Conservation (phyloP, 2,888 invertebrate genomes). For the Cremastinae sp. region DNA sequence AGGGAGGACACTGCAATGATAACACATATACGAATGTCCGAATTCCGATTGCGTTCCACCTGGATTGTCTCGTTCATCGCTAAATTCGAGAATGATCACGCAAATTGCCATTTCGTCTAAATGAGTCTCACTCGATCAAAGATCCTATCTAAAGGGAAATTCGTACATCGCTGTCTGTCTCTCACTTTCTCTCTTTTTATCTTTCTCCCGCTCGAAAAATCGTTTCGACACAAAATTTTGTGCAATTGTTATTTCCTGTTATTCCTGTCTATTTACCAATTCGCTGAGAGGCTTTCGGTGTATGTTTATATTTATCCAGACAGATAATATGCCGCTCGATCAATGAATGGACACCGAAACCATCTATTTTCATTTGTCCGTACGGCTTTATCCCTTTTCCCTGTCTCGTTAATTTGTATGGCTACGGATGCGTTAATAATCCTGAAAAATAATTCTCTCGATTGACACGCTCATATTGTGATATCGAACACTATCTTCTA, state of each 20-base stretch:
- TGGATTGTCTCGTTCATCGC: conserved; percentile 8
- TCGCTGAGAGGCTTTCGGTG: conserved; percentile 26
- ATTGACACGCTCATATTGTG: conserved; percentile 33
- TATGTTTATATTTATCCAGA: conserved; percentile 37
- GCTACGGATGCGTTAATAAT: conserved; percentile 36
- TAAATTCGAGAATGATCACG: conserved; percentile 23
- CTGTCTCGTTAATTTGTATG: conserved; percentile 3
- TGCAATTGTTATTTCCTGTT: conserved; percentile 14
- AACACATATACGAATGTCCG: not conserved
- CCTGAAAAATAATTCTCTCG: conserved; percentile 48
- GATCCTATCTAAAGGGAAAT: not conserved
- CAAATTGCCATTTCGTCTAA: conserved; percentile 30
- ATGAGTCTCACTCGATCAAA: not conserved
- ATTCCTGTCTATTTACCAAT: conserved; percentile 17
- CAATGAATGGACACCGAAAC: conserved; percentile 8
- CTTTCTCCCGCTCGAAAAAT: not conserved
- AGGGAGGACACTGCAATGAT: no score
- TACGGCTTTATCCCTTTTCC: not conserved
- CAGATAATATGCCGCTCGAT: conserved; percentile 31
- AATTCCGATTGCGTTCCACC: not conserved
- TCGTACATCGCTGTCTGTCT: not conserved
- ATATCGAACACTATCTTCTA: conserved; percentile 23
- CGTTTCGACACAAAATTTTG: conserved; percentile 23
- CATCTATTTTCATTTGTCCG: not conserved
- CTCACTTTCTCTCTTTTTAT: not conserved